phyloP scores from a whole-genome alignment of 2,113 vertebrate genomes.

The Sapayoa aenigma region DNA sequence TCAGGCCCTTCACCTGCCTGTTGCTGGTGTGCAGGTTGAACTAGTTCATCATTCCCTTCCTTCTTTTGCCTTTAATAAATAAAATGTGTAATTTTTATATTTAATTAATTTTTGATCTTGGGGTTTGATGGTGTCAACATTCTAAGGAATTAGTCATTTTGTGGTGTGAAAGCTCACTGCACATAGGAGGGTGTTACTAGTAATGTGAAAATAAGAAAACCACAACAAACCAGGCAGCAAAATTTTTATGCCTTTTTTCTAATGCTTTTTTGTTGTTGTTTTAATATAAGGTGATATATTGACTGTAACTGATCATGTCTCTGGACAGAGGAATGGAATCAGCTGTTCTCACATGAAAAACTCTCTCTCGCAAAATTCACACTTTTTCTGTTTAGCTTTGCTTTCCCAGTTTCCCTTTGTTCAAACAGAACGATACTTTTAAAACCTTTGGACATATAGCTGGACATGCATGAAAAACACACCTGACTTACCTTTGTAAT shows the following conservation, averaged over 20 bases:
- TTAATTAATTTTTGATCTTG: not conserved
- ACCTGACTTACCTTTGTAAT: not conserved
- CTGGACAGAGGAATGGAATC: not conserved
- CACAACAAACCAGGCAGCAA: not conserved
- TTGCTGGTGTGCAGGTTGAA: not conserved
- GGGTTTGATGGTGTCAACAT: not conserved
- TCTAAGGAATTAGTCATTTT: conserved; percentile 23
- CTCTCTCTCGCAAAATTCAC: not conserved
- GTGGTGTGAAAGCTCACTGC: conserved; percentile 1
- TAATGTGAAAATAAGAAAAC: not conserved
- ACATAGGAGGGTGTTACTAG: not conserved
- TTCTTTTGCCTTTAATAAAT: not conserved
- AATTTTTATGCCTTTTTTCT: not conserved
- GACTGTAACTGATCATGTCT: not conserved
- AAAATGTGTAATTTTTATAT: not conserved
- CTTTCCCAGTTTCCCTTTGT: not conserved
- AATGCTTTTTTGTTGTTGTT: not conserved
- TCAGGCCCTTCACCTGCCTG: not conserved
- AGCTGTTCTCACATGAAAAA: not conserved
- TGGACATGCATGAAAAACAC: not conserved
- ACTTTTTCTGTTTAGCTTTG: not conserved
- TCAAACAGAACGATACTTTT: not conserved
- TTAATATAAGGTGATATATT: not conserved
- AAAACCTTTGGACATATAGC: not conserved
- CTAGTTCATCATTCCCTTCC: not conserved